Evolutionary conservation across 2,888 invertebrate genomes (phyloP).

Genomic region (Tillus elongatus): DNA sequence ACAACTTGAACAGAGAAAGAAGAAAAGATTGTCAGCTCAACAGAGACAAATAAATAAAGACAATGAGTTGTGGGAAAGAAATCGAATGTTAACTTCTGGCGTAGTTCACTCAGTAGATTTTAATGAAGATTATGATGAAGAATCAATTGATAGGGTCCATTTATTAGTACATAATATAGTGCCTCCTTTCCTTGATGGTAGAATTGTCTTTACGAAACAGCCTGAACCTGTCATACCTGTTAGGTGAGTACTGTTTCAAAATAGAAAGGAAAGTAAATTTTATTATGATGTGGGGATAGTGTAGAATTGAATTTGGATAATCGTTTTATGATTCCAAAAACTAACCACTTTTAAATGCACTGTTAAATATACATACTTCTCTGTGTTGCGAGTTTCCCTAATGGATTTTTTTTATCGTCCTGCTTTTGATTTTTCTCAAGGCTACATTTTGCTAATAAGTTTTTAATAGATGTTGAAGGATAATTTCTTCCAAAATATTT

Average conservation of each 20-base stretch:
- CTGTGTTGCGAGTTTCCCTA: no score
- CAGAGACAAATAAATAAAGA: slow-evolving; percentile 96
- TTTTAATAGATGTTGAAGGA: no score
- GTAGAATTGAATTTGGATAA: no score
- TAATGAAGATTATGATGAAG: slow-evolving; percentile 92
- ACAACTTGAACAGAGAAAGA: slow-evolving; percentile 80
- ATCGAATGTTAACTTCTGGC: slow-evolving; percentile 92
- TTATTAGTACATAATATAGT: slow-evolving; percentile 95
- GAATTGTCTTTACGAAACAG: slow-evolving; percentile 98
- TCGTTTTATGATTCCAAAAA: no score
- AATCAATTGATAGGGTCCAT: slow-evolving; percentile 89
- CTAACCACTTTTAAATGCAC: no score
- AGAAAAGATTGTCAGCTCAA: slow-evolving; percentile 89
- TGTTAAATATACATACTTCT: no score
- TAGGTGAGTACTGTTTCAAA: slow-evolving; percentile 39
- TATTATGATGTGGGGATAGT: no score
- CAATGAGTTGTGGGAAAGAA: slow-evolving; percentile 97
- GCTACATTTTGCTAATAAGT: no score
- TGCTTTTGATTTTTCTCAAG: no score
- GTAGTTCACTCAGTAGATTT: slow-evolving; percentile 83
- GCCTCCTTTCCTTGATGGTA: slow-evolving; percentile 96
- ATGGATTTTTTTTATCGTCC: no score
- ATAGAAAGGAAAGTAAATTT: not conserved
- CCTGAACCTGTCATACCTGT: slow-evolving; percentile 98
- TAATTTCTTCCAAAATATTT: no score